phyloP scores from a whole-genome alignment of 2,888 invertebrate genomes.

The Alsophila aescularia region DNA sequence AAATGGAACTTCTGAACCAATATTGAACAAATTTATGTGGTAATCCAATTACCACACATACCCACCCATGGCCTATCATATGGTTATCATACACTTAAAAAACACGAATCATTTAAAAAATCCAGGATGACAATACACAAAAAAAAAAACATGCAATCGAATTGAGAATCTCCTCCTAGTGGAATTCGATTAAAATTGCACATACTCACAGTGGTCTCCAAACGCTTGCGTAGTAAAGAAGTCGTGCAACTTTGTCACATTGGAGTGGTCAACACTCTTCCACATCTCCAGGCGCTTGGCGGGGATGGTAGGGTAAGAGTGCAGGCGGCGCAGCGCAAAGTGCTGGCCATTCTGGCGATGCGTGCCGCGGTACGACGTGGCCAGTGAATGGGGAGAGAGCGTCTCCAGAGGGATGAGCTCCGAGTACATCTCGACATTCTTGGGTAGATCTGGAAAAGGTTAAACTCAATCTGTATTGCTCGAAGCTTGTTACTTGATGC shows the following conservation, averaged over 20 bases:
- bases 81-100: too few relatives aligned
- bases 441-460: conserved; percentile 88
- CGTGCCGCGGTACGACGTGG: conserved; percentile 95
- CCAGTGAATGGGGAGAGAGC: conserved; percentile 86
- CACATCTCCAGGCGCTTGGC: conserved; percentile 97
- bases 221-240: conserved; percentile 98
- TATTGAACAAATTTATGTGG: too few relatives aligned
- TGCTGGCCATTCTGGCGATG: conserved; percentile 93
- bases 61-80: too few relatives aligned
- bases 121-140: too few relatives aligned
- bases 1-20: too few relatives aligned
- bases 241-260: conserved; percentile 96
- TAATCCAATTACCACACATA: too few relatives aligned
- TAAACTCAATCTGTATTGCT: neutral
- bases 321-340: conserved; percentile 94
- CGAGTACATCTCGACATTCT: conserved; percentile 95
- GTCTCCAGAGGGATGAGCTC: conserved; percentile 94
- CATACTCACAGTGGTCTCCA: conserved; percentile 95
- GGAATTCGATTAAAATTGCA: too few relatives aligned
- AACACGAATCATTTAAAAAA: too few relatives aligned
- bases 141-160: too few relatives aligned
- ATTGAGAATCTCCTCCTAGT: too few relatives aligned
- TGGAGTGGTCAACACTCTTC: conserved; percentile 97
- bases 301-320: conserved; percentile 91
- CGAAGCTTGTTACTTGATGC: too few relatives aligned